Base-by-base conservation (phyloP, 2,888 invertebrate genomes). In the Diadromus collaris region DNA sequence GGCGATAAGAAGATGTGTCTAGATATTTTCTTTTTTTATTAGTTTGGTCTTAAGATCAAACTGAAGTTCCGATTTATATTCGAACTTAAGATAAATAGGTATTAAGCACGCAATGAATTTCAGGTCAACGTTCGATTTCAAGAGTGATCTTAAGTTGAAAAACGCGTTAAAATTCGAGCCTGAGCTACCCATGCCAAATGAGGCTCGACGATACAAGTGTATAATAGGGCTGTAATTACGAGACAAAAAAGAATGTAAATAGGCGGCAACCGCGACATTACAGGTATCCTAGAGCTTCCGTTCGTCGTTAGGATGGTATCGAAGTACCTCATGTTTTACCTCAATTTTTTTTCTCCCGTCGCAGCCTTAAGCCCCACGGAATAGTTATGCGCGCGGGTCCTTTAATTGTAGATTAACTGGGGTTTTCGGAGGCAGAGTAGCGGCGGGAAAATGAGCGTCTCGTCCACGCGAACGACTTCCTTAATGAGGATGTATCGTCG, bases 221-320 rank as follows among this genome's bases (percentile, higher is more conserved):
- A 46, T 70, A 74, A 60, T 67, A 46, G 54, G 64, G 54, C 34
- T 51, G 78, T 74, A 78, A 78, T 78, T 74, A 74, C 54, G 56
- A 60, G 51, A 6, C 6, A 6, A 16, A 27, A n/a, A 29, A 44
- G 13, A 46, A 24, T 38, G 32, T 38, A 60, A 58, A 60, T 34
- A 46, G 34, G 41, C 19, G 46, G 16, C 24, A 9, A 60, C 58
- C 10, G 60, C 46, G 27, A 19, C 34, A 46, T 7, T 56, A 19
- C 38, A 54, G 41, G 72, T 44, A 48, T 38, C 44, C 41, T 29
- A 46, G 60, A 29, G 27, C 29, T 60, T 19, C 44, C 38, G 46
- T 65, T 67, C 19, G 48, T 48, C 34, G 51, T 72, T 73, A 73
- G 72, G 56, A 44, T 21, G 72, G 44, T 41, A 64, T 54, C 56